Base-by-base conservation (phyloP, 2,113 vertebrate genomes). In the Percopsis transmontana region DNA sequence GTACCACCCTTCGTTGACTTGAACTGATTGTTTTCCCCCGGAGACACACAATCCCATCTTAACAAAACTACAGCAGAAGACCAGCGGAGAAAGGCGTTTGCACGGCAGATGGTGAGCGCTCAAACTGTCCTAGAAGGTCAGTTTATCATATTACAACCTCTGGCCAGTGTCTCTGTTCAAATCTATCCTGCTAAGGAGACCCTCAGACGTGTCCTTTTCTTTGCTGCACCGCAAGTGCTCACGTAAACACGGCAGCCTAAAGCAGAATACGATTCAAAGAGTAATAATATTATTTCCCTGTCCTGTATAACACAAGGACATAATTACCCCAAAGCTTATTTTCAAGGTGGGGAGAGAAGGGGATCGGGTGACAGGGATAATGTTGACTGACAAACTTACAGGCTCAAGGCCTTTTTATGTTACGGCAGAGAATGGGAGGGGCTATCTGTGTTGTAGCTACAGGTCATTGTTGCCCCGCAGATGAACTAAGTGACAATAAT, bases 401-500 rank as follows among this genome's bases (percentile, higher is more conserved):
- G 48, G 70, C 80, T 82, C 41, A 69, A 80, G 79, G 83, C 73
- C 61, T 74, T 68, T 72, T 69, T 41, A 33, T 33, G 27, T 16
- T 1, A 9, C 13, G 15, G 18, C 60, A 19, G 55, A 57, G 71
- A 77, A 55, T 42, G 63, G 62, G 76, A 23, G 54, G 70, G 59
- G 75, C 70, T 65, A 58, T 39, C 60, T 58, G 12, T 59, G 64
- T 54, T 85, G 73, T 76, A 77, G 70, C 84, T 85, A 85, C 86
- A 88, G 80, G 85, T 88, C 85, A 88, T 63, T 74, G 70, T 76
- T 88, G 85, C 66, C 81, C 76, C 76, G 52, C 74, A 89, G 84
- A 87, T 91, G 89, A 91, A 91, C 88, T 87, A 89, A 91, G 89
- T 89, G 87, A 89, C 86, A 91, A 90, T 89, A 90, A 91, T 89